phyloP scores from a whole-genome alignment of 2,797 vertebrate genomes.

The Melanotaenia parkinsoni region DNA sequence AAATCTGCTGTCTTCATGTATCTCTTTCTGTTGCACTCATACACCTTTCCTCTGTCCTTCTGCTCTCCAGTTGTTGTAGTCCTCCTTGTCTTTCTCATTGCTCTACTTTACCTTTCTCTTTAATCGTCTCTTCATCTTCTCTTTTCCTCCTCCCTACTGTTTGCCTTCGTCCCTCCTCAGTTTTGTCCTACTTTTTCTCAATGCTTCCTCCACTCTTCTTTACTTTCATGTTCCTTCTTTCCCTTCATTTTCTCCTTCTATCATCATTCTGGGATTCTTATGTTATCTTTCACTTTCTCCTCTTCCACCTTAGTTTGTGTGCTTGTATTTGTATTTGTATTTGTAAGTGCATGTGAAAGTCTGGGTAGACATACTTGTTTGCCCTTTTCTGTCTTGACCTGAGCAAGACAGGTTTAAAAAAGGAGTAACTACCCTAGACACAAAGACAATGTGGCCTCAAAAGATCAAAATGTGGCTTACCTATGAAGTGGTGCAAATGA shows the following conservation, averaged over 20 bases:
- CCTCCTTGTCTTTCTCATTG: not conserved
- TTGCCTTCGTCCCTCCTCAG: not conserved
- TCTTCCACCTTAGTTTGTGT: not conserved
- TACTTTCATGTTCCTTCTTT: not conserved
- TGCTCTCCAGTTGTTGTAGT: not conserved
- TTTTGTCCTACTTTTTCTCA: not conserved
- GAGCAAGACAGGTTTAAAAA: not conserved
- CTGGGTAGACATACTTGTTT: not conserved
- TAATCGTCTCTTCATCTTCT: not conserved
- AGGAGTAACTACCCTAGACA: not conserved
- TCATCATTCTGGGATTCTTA: not conserved
- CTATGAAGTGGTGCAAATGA: not conserved
- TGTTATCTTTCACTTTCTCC: not conserved
- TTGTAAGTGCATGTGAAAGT: not conserved
- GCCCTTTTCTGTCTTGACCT: not conserved
- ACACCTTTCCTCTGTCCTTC: not conserved
- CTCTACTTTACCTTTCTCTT: conserved; percentile 1
- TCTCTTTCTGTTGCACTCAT: conserved; percentile 12
- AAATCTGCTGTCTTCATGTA: conserved; percentile 30
- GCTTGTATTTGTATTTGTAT: not conserved
- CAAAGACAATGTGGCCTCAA: not conserved
- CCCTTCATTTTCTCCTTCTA: too few relatives aligned
- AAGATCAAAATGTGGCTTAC: not conserved
- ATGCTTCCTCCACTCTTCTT: not conserved
- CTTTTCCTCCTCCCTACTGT: not conserved